Evolutionary conservation across 2,888 invertebrate species (phyloP).

Genomic region (Anticlea derivata): DNA sequence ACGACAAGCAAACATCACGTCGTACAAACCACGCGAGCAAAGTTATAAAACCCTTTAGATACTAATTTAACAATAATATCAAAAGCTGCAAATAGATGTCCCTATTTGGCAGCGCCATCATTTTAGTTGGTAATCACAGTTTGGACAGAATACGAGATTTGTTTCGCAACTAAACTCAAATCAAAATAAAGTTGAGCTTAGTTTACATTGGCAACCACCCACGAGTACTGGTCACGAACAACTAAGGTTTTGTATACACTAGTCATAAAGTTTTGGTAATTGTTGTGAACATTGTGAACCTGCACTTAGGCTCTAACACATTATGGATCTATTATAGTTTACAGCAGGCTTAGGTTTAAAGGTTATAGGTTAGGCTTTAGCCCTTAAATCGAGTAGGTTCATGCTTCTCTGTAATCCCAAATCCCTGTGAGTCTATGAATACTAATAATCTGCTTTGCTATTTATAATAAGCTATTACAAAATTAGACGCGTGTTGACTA

Average conservation of each 20-base stretch:
- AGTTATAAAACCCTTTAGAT: no score
- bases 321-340: neutral
- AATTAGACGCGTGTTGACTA: no score
- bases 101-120: conserved; percentile 33
- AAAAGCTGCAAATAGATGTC: conserved; percentile 16
- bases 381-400: no score
- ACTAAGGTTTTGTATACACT: conserved; percentile 43
- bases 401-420: no score
- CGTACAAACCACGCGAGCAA: no score
- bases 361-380: no score
- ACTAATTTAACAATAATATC: conserved; percentile 5
- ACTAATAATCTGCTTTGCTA: no score
- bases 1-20: no score
- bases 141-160: conserved; percentile 53
- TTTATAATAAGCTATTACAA: no score
- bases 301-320: neutral
- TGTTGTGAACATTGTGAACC: conserved; percentile 34
- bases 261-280: conserved; percentile 40
- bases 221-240: conserved; percentile 54
- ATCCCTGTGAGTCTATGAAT: no score
- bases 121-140: conserved; percentile 46
- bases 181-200: conserved; percentile 68
- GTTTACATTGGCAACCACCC: conserved; percentile 70
- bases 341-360: neutral
- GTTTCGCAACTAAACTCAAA: conserved; percentile 70